These are phyloP conservation scores for Mylabris sibirica DNA, from an alignment of 2,888 invertebrate genomes.

Conservation along the genomic window DNA sequence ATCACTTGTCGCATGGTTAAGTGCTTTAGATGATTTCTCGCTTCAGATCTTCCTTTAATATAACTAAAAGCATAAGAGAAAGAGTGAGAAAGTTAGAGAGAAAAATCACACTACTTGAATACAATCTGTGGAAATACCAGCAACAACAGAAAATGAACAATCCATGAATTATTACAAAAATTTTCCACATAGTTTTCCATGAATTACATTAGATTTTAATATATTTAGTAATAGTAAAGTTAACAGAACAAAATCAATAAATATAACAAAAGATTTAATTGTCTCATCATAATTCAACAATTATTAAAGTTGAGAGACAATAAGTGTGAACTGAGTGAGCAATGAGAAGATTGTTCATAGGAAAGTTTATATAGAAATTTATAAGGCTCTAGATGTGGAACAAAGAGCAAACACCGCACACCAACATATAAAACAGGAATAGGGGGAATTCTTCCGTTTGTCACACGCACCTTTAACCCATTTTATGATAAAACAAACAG, in stretches of 20 bases:
- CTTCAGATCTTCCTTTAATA: constrained; percentile 1
- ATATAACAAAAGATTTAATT: not conserved
- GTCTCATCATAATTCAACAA: not conserved
- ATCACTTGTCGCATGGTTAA: not conserved
- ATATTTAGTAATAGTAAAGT: not conserved
- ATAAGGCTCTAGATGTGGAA: not conserved
- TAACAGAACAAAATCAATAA: not conserved
- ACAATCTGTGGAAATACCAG: not conserved
- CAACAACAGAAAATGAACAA: not conserved
- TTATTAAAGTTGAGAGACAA: not conserved
- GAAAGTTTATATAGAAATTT: too few relatives aligned
- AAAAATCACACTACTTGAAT: not conserved
- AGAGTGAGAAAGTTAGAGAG: too few relatives aligned
- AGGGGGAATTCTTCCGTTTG: not conserved
- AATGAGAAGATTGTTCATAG: not conserved
- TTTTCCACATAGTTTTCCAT: not conserved
- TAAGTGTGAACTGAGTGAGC: not conserved
- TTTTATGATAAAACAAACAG: too few relatives aligned
- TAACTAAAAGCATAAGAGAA: not conserved
- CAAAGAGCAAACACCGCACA: not conserved
- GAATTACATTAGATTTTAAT: too few relatives aligned
- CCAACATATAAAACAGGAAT: not conserved
- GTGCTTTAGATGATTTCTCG: not conserved
- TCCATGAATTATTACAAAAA: not conserved
- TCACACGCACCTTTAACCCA: not conserved